These are phyloP conservation scores for Papilio machaon DNA, from an alignment of 1,140 invertebrate species.

Conservation along the genomic window DNA sequence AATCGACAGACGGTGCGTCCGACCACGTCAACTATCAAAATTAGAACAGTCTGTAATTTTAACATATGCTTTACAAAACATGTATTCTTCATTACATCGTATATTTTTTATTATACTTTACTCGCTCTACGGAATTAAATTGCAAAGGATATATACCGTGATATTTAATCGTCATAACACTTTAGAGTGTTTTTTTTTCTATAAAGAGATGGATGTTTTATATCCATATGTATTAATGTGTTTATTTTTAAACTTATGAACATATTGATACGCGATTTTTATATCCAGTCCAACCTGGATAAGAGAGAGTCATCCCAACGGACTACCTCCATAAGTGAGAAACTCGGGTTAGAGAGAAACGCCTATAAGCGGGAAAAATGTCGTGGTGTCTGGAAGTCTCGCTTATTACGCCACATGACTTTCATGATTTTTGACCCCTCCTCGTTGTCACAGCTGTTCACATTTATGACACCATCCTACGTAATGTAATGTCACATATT, in stretches of 20 bases:
- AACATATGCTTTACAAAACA: conserved; percentile 28
- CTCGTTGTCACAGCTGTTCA: too few species aligned
- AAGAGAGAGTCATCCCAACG: too few species aligned
- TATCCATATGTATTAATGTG: not conserved
- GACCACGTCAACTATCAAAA: conserved; percentile 53
- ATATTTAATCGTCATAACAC: not conserved
- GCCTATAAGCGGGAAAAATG: too few species aligned
- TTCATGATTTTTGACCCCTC: too few species aligned
- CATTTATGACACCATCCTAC: too few species aligned
- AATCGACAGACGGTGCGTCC: conserved; percentile 48
- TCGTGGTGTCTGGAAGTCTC: too few species aligned
- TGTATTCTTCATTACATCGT: conserved; percentile 15
- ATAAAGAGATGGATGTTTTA: not conserved
- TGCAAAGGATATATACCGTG: not conserved
- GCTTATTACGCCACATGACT: too few species aligned
- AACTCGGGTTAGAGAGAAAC: too few species aligned
- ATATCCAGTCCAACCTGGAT: not conserved
- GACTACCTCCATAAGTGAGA: too few species aligned
- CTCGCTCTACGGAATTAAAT: not conserved
- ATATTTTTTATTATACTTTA: conserved; percentile 2
- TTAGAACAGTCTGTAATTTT: conserved; percentile 56
- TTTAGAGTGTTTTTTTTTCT: not conserved
- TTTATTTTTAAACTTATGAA: not conserved
- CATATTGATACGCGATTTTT: not conserved
- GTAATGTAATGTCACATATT: too few species aligned